Evolutionary conservation across 1,140 invertebrate species (phyloP), one percentile per base, ranked within the genome.

Genomic region (Uloborus diversus): DNA sequence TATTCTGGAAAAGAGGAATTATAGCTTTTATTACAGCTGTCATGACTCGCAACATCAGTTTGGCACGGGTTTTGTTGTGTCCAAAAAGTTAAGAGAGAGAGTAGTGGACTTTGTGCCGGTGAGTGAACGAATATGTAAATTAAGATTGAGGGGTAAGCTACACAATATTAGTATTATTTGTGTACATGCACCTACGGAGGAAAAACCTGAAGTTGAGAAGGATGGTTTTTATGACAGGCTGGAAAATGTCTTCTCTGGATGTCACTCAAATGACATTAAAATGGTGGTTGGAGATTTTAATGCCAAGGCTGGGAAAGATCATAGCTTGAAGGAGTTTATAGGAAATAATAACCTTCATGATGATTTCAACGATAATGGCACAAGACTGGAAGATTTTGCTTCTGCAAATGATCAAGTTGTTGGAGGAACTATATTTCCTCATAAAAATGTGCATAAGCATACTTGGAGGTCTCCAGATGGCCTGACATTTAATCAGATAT

Each of bases 401-500:
- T 9, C 14, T 30, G 23, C 27, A 13, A 9, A 30, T 28, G 28
- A 59, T 30, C 27, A 28, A 30, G 23, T 59, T 5, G 30, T 28
- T 30, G 28, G 25, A 14, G 30, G 56, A 5, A 59, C 4, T 4
- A 9, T 5, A 4, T 28, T 59, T 30, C 9, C 0, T 11, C 23
- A 9, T 59, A 59, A 30, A 59, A 30, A 59, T 59, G 30, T 59
- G 9, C 20, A 33, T 1, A 59, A 59, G 20, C 1, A 59, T 28
- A 30, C 56, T 59, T 33, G 56, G 4, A 51, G 32, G 25, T 69
- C 65, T 32, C 42, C 47, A 20, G 37, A 66, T 49, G 37, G 65
- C 17, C 4, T 32, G 14, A 69, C 47, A n/a, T 32, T 30, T 20
- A 69, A 51, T 33, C 65, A 69, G n/a, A 69, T 53, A 32, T 42